Evolutionary conservation across 2,797 vertebrate genomes (phyloP).

Genomic region (Gymnoscopelus braueri): DNA sequence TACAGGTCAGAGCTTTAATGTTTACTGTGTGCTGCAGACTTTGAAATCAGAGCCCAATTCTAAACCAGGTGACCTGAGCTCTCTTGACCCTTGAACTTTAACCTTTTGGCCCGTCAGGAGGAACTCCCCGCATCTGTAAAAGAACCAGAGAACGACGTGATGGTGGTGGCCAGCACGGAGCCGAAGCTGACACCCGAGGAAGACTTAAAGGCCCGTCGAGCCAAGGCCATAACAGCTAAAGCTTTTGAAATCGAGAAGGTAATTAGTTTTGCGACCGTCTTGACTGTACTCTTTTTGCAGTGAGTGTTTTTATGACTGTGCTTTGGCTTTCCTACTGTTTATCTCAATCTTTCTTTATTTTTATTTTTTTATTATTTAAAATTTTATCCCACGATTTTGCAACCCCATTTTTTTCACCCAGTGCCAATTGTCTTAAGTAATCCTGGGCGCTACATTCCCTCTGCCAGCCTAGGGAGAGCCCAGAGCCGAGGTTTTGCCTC

Average conservation of each 20-base stretch:
- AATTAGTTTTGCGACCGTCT: constrained; percentile 36
- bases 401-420: too few relatives aligned
- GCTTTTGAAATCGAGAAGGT: constrained; percentile 82
- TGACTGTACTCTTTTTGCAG: constrained; percentile 11
- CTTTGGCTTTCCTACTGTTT: neutral
- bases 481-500: too few relatives aligned
- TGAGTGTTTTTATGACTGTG: neutral
- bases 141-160: constrained; percentile 57
- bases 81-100: constrained; percentile 51
- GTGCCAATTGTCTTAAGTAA: too few relatives aligned
- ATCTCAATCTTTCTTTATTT: neutral
- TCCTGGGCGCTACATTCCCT: too few relatives aligned
- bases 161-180: constrained; percentile 53
- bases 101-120: constrained; percentile 73
- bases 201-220: constrained; percentile 64
- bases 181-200: constrained; percentile 54
- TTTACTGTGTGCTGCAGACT: constrained; percentile 59
- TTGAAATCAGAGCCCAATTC: constrained; percentile 77
- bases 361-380: too few relatives aligned
- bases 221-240: constrained; percentile 72
- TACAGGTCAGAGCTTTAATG: constrained; percentile 11
- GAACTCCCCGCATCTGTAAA: constrained; percentile 54
- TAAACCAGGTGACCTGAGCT: constrained; percentile 61
- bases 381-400: too few relatives aligned
- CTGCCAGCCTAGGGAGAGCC: too few relatives aligned